A percentile compares a stretch with the other conserved stretches of the same genome.
Conservation (phyloP, 2,113 vertebrate genomes). For the Picathartes gymnocephalus region DNA sequence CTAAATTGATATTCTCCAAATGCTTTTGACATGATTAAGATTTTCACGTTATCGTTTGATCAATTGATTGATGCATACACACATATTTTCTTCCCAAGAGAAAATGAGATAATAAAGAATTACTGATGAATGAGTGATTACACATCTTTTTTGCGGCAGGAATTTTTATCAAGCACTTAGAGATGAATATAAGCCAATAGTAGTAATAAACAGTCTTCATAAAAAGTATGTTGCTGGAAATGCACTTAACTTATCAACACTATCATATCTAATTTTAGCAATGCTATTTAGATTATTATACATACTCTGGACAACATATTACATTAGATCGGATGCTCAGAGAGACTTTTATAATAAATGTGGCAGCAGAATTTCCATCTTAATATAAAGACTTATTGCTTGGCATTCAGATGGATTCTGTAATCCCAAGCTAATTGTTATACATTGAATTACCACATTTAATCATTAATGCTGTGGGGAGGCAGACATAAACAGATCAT, state of each 20-base stretch:
- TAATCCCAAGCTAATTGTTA: slow-evolving; percentile 50
- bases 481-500: slow-evolving; percentile 36
- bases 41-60: slow-evolving; percentile 12
- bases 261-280: slow-evolving; percentile 38
- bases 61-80: slow-evolving; percentile 32
- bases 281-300: slow-evolving; percentile 34
- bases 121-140: slow-evolving; percentile 30
- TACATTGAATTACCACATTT: slow-evolving; percentile 35
- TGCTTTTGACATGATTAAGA: slow-evolving; percentile 22
- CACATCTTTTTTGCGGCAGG: background rate
- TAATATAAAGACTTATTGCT: slow-evolving; percentile 28
- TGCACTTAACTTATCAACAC: slow-evolving; percentile 46
- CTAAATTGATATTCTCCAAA: background rate
- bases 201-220: slow-evolving; percentile 40
- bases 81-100: slow-evolving; percentile 6
- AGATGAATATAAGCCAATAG: slow-evolving; percentile 6
- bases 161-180: slow-evolving; percentile 45
- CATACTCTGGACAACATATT: slow-evolving; percentile 16
- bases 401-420: slow-evolving; percentile 34
- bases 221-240: slow-evolving; percentile 26
- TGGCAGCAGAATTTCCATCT: slow-evolving; percentile 26
- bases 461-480: slow-evolving; percentile 48
- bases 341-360: slow-evolving; percentile 38
- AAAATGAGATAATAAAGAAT: slow-evolving; percentile 50
- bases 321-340: slow-evolving; percentile 20